These are phyloP conservation scores for Microplitis manilae DNA, from an alignment of 2,888 invertebrate species.

Conservation along the genomic window DNA sequence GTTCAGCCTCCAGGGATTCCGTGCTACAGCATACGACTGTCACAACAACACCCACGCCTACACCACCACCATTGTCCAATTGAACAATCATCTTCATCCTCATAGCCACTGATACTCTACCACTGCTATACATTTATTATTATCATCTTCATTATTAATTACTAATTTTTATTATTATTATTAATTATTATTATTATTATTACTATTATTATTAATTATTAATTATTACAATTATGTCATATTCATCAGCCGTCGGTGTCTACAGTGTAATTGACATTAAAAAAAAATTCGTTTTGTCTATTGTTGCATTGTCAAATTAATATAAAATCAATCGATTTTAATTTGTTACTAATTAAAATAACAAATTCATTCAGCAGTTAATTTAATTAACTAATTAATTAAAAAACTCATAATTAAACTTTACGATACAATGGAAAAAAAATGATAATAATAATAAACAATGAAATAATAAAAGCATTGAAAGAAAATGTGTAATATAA, in stretches of 20 bases:
- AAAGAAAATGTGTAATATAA: conserved; percentile 3
- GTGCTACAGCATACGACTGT: conserved; percentile 72
- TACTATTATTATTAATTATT: conserved; percentile 52
- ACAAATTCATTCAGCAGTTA: conserved; percentile 14
- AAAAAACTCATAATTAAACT: conserved; percentile 11
- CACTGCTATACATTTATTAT: conserved; percentile 55
- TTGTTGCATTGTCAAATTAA: not conserved
- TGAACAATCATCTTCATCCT: conserved; percentile 49
- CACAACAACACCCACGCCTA: conserved; percentile 63
- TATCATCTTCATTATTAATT: conserved; percentile 54
- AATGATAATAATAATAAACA: conserved; percentile 1
- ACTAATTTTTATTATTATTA: conserved; percentile 57
- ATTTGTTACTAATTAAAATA: not conserved
- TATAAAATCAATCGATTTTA: not conserved
- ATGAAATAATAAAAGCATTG: not conserved
- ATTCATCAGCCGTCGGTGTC: conserved; percentile 32
- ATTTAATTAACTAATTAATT: not conserved
- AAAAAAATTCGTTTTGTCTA: conserved; percentile 13
- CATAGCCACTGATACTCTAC: conserved; percentile 45
- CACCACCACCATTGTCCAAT: conserved; percentile 65
- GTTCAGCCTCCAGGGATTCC: conserved; percentile 78
- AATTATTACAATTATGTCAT: conserved; percentile 27
- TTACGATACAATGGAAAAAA: conserved; percentile 2
- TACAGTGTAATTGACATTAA: conserved; percentile 26
- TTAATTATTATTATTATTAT: conserved; percentile 57